Evolutionary conservation across 1,140 invertebrate species (phyloP).

Genomic region (Caerostris darwini): DNA sequence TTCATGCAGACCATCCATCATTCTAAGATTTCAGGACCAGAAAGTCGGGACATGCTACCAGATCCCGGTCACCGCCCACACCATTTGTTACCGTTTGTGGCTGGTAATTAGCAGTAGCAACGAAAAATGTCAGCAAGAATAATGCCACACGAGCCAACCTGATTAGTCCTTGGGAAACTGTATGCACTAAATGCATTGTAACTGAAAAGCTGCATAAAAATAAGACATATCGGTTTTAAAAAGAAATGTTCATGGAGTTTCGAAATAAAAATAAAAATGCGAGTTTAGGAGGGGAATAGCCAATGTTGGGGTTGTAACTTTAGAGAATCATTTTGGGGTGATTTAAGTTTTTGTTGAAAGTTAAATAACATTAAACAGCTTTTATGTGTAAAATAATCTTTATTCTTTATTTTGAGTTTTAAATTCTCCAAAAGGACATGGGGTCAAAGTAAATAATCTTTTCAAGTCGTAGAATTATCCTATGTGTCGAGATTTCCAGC

Average conservation of each 20-base stretch:
- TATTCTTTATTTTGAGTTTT: too few relatives aligned
- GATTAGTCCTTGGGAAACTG: slow-evolving; percentile 23
- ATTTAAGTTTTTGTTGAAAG: too few relatives aligned
- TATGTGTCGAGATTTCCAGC: too few relatives aligned
- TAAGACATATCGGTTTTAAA: background rate
- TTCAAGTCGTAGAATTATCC: too few relatives aligned
- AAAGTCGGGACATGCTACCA: slow-evolving; percentile 50
- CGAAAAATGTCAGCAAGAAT: slow-evolving; percentile 64
- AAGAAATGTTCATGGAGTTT: background rate
- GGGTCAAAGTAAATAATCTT: too few relatives aligned
- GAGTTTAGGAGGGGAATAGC: background rate
- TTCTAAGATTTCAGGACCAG: slow-evolving; percentile 47
- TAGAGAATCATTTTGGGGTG: too few relatives aligned
- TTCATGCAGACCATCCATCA: slow-evolving; percentile 33
- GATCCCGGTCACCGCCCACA: background rate
- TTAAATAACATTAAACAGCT: too few relatives aligned
- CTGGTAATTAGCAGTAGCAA: slow-evolving; percentile 52
- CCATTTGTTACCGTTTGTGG: slow-evolving; percentile 64
- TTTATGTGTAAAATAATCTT: too few relatives aligned
- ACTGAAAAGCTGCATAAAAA: slow-evolving; percentile 24
- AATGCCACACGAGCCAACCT: slow-evolving; percentile 18
- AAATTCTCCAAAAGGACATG: too few relatives aligned
- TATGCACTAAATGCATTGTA: background rate
- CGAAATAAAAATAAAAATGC: background rate
- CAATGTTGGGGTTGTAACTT: too few relatives aligned